Evolutionary conservation across 2,888 invertebrate genomes (phyloP), one percentile per base, ranked within the genome.

Genomic region (Amblyteles armatorius): DNA sequence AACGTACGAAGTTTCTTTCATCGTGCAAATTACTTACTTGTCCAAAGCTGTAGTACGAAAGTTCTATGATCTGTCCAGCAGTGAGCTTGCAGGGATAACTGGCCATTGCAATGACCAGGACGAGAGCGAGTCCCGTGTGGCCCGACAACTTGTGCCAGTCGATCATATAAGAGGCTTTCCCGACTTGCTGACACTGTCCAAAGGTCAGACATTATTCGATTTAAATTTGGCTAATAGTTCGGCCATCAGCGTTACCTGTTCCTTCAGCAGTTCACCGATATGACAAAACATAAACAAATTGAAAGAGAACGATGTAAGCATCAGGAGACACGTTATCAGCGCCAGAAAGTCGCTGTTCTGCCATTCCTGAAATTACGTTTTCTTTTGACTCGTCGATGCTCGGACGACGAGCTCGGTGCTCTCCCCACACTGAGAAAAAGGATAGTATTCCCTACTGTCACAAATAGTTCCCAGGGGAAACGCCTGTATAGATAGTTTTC

Each of bases 221-320:
- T 57, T 11, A 57, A 11, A 11, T 26, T 57, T 57, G 57, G 0
- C 22, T 40, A 26, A 22, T 22, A 3, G 19, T 57, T 26, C 0
- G 22, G 19, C 3, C 11, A 11, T 60, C 29, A 5, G 57, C 29
- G 22, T 73, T 69, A 86, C 86, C 85, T 87, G 82, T 7, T 88
- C 81, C 36, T 80, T 83, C 6, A 88, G 80, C 9, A 83, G 57
- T 82, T 88, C 86, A 22, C 87, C 88, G 69, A 88, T 86, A 9
- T 85, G 74, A 52, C 87, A 87, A 50, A 83, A 86, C 50, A 88
- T 79, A 29, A 85, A 87, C 36, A 87, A 72, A 67, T 87, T 87
- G 69, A 83, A 87, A 9, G 74, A 83, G 52, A 87, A 87, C 6
- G 87, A 87, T 36, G 74, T 40, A 4, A 88, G 76, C 7, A 88